These are phyloP conservation scores for Trachythela sp. DNA, from an alignment of 64 coral and sea anemone species.

Conservation along the genomic window DNA sequence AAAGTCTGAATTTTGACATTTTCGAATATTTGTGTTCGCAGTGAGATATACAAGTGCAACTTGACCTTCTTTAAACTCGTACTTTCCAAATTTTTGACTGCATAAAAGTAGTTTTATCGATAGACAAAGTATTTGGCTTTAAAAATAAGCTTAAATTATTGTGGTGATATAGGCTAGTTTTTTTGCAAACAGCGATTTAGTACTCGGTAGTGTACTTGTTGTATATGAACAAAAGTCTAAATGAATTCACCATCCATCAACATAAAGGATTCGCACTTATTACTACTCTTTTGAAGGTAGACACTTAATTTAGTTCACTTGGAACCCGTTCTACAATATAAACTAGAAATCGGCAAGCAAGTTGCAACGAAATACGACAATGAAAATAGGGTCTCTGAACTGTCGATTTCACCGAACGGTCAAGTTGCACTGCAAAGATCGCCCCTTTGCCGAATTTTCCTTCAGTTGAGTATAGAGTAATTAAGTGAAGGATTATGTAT, in stretches of 20 bases:
- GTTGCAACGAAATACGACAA: background rate
- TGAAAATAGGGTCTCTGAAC: too few species aligned
- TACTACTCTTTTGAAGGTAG: background rate
- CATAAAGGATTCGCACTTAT: background rate
- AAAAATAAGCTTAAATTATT: background rate
- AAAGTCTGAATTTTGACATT: too few species aligned
- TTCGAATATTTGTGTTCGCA: too few species aligned
- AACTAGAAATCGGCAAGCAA: background rate
- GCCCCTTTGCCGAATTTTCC: too few species aligned
- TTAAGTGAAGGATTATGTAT: too few species aligned
- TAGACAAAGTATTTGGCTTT: background rate
- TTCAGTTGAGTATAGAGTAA: too few species aligned
- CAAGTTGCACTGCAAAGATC: too few species aligned
- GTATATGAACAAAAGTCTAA: background rate
- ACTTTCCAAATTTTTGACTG: background rate
- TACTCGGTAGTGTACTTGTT: background rate
- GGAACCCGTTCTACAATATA: background rate
- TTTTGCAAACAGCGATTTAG: background rate
- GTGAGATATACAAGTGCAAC: background rate
- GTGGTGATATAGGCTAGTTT: background rate
- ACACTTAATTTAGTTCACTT: background rate
- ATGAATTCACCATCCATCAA: background rate
- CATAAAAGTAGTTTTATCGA: background rate
- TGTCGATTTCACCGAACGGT: too few species aligned
- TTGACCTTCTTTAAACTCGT: background rate